Evolutionary conservation across 2,113 vertebrate genomes (phyloP).

Genomic region (Trinectes maculatus): DNA sequence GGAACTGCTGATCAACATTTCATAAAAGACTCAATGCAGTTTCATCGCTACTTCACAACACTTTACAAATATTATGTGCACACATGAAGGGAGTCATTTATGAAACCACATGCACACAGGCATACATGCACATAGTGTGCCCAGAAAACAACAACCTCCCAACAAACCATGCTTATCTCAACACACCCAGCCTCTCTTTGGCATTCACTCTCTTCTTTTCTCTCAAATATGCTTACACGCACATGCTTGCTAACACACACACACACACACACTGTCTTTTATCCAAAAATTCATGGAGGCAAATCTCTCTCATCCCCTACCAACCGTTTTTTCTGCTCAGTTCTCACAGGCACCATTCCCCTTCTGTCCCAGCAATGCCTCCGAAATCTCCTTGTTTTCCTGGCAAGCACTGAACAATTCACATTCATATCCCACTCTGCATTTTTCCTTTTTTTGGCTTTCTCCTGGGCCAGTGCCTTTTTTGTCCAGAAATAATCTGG

Average conservation of each 20-base stretch:
- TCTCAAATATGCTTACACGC: slow-evolving; percentile 32
- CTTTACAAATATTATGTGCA: slow-evolving; percentile 30
- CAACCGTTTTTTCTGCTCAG: slow-evolving; percentile 63
- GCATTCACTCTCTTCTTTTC: slow-evolving; percentile 54
- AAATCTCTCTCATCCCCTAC: slow-evolving; percentile 72
- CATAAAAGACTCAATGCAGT: slow-evolving; percentile 36
- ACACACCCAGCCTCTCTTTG: slow-evolving; percentile 74
- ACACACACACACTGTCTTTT: slow-evolving; percentile 58
- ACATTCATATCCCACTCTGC: slow-evolving; percentile 12
- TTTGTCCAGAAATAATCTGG: slow-evolving; percentile 21
- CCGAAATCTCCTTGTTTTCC: slow-evolving; percentile 28
- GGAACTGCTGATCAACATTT: slow-evolving; percentile 51
- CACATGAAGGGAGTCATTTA: slow-evolving; percentile 32
- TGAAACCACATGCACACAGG: slow-evolving; percentile 23
- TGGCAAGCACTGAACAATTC: slow-evolving; percentile 37
- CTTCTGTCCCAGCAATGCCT: slow-evolving; percentile 30
- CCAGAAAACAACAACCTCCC: slow-evolving; percentile 57
- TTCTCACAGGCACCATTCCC: slow-evolving; percentile 46
- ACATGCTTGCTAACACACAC: slow-evolving; percentile 30
- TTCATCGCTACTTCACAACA: slow-evolving; percentile 52
- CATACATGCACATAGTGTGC: slow-evolving; percentile 14
- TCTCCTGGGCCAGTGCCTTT: slow-evolving; percentile 12
- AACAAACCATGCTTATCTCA: slow-evolving; percentile 76
- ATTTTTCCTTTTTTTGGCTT: slow-evolving; percentile 16
- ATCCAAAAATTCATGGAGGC: slow-evolving; percentile 65